Base-by-base conservation (phyloP, 2,113 vertebrate species). In the Larimichthys polyactis region DNA sequence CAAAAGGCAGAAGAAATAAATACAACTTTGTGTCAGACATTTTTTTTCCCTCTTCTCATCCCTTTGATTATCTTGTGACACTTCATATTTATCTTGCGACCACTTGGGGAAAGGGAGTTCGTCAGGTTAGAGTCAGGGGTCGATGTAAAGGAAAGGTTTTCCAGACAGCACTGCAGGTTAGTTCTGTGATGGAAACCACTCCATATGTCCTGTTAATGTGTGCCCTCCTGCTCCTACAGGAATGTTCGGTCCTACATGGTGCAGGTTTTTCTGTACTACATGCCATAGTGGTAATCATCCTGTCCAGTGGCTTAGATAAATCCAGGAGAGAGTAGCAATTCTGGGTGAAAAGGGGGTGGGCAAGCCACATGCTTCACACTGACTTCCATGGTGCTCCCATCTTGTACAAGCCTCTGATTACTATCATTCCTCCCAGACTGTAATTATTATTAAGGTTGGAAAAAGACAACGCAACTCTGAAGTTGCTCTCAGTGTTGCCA, bases 261-360 rank as follows among this genome's bases (percentile, higher is more conserved):
- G 67, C 52, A 70, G 54, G 55, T 68, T 77, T 88, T 78, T 88
- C 71, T 66, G 57, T 60, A 76, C 44, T 57, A 44, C 54, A 54
- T 46, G 27, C 63, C 76, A 91, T 27, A 60, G 78, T 84, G 81
- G 78, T 94, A 96, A 94, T 96, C 92, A 94, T 92, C 82, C 79
- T 90, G 88, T 95, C 93, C 78, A 54, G n/a, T 70, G 55, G 32
- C 66, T 74, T 63, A 87, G 90, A 89, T 84, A 86, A 87, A 86
- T 79, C 85, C 81, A 88, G 76, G 71, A 85, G 71, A 93, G 70
- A 85, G 64, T 68, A 91, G 83, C 93, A 93, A 95, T 95, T 95
- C 85, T 78, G 78, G 87, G 79, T 83, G 67, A 88, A 74, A 82
- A 85, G 86, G 84, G 91, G 91, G 90, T 77, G 93, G 90, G 54